Conservation (phyloP, 2,113 vertebrate species). For the Eptesicus fuscus region DNA sequence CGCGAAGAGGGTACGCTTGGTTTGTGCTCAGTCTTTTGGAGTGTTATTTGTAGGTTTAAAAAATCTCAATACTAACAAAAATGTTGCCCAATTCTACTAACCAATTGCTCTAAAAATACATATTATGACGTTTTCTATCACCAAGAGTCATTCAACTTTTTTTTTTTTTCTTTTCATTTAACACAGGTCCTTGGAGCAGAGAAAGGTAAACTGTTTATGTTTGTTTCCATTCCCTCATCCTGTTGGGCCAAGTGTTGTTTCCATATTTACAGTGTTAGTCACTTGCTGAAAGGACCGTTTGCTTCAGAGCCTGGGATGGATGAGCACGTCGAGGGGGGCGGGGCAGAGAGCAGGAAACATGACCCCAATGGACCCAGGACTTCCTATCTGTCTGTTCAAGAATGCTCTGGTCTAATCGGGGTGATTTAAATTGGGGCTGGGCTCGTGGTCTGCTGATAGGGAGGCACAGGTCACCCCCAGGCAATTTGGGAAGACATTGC, state of each 20-base stretch:
- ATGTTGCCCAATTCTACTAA: background rate
- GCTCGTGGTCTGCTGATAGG: background rate
- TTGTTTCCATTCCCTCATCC: background rate
- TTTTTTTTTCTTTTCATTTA: background rate
- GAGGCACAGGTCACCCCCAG: background rate
- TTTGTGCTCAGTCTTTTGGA: background rate
- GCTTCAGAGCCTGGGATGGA: background rate
- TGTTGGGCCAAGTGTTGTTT: background rate
- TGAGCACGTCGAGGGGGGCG: background rate
- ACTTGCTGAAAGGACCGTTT: background rate
- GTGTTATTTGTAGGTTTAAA: background rate
- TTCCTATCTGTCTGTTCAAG: background rate
- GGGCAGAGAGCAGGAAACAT: too few relatives aligned
- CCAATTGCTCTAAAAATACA: background rate
- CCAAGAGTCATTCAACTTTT: background rate
- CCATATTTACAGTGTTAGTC: background rate
- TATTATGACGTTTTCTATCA: background rate
- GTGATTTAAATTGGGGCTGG: background rate
- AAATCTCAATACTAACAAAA: background rate
- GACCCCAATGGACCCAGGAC: background rate
- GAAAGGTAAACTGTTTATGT: conserved; percentile 52
- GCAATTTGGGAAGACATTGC: background rate
- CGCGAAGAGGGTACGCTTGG: background rate
- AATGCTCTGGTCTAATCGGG: background rate
- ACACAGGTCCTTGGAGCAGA: conserved; percentile 60